phyloP scores from a whole-genome alignment of 2,888 invertebrate species.

The Hirtodrosophila duncani region DNA sequence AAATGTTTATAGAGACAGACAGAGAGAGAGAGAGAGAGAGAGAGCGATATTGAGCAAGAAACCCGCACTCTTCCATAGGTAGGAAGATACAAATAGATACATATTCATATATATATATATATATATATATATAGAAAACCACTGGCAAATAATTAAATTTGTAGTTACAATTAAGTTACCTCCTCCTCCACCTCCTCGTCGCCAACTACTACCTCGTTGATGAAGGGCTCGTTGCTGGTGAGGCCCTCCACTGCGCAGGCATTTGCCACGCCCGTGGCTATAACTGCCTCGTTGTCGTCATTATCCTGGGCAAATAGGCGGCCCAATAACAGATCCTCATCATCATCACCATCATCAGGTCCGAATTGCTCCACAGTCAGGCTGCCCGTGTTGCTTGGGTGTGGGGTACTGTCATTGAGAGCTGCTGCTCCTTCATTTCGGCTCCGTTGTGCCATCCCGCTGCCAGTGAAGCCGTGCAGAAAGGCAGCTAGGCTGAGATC shows the following conservation, averaged over 20 bases:
- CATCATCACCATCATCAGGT: slow-evolving; percentile 33
- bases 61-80: slow-evolving; percentile 7
- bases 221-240: slow-evolving; percentile 50
- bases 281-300: slow-evolving; percentile 10
- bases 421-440: slow-evolving; percentile 42
- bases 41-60: too few relatives aligned
- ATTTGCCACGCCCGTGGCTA: slow-evolving; percentile 33
- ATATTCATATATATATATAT: neutral
- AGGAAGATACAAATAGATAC: slow-evolving; percentile 15
- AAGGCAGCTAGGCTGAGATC: slow-evolving; percentile 66
- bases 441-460: slow-evolving; percentile 10
- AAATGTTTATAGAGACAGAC: slow-evolving; percentile 9
- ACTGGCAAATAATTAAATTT: neutral
- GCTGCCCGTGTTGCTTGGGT: slow-evolving; percentile 58
- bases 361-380: slow-evolving; percentile 54
- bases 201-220: slow-evolving; percentile 62
- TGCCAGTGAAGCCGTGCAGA: slow-evolving; percentile 54
- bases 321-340: slow-evolving; percentile 38
- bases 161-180: slow-evolving; percentile 52
- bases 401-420: slow-evolving; percentile 70
- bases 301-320: slow-evolving; percentile 40
- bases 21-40: neutral
- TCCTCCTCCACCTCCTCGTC: slow-evolving; percentile 49
- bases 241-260: slow-evolving; percentile 55
- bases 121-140: slow-evolving; percentile 1